phyloP scores from a whole-genome alignment of 2,113 vertebrate species.

The Atrichornis clamosus region DNA sequence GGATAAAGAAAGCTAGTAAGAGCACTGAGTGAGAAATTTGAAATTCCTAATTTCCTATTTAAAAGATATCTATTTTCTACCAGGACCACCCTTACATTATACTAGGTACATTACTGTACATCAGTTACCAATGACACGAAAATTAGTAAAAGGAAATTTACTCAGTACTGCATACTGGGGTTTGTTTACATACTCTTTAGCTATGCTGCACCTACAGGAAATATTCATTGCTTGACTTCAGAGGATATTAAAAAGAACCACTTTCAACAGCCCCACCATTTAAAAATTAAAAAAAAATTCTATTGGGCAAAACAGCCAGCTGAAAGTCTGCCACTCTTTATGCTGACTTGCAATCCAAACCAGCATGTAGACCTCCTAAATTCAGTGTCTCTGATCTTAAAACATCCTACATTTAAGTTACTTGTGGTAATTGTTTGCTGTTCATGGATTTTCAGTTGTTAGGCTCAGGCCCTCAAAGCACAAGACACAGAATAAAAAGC shows the following conservation, averaged over 20 bases:
- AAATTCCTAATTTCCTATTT: neutral
- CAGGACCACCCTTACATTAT: neutral
- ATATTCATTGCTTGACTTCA: neutral
- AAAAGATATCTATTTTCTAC: neutral
- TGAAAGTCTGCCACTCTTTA: neutral
- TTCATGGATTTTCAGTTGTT: neutral
- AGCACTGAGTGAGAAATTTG: neutral
- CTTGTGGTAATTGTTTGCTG: neutral
- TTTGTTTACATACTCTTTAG: neutral
- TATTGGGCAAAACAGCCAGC: neutral
- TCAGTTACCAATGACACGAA: neutral
- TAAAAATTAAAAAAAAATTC: neutral
- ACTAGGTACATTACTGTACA: neutral
- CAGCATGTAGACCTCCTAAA: accelerated
- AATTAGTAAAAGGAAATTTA: neutral
- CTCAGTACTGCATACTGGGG: neutral
- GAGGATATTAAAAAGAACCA: neutral
- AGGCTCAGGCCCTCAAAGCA: neutral
- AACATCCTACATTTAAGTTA: neutral
- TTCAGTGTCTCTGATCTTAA: neutral
- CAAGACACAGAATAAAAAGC: neutral
- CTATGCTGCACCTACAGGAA: neutral
- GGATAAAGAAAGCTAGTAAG: neutral
- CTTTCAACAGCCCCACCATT: neutral
- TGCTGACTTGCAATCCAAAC: neutral